Conservation (phyloP, 2,797 vertebrate genomes). For the Neosilurus mollespiculum region DNA sequence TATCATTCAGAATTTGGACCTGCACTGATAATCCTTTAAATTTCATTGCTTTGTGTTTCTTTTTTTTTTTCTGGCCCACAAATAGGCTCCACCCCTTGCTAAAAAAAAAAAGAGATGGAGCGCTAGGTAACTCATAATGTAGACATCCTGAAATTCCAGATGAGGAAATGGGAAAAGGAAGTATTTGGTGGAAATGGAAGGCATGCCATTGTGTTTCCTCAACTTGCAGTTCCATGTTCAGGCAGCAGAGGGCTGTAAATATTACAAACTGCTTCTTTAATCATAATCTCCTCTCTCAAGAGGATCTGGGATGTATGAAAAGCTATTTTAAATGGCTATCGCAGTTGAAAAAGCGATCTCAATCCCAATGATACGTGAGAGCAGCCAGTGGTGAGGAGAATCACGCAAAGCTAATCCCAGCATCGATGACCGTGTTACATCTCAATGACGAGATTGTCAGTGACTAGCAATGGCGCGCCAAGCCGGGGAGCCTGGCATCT, state of each 20-base stretch:
- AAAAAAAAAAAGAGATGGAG: not conserved
- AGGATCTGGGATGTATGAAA: slow-evolving; percentile 1
- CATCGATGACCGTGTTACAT: not conserved
- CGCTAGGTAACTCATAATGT: not conserved
- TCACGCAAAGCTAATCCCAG: slow-evolving; percentile 2
- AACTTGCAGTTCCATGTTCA: not conserved
- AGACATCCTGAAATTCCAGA: not conserved
- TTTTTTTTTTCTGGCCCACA: not conserved
- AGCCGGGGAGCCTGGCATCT: slow-evolving; percentile 22
- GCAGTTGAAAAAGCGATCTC: not conserved
- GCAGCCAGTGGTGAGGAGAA: slow-evolving; percentile 16
- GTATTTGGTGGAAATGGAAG: not conserved
- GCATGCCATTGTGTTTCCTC: not conserved
- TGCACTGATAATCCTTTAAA: not conserved
- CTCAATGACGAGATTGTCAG: slow-evolving; percentile 3
- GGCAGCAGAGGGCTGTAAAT: not conserved
- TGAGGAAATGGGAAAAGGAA: not conserved
- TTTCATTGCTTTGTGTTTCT: not conserved
- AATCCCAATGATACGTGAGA: not conserved
- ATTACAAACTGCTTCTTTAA: slow-evolving; percentile 25
- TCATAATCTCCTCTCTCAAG: not conserved
- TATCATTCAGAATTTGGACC: not conserved
- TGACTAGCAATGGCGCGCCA: slow-evolving; percentile 14
- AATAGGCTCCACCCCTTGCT: not conserved
- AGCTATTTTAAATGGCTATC: not conserved